phyloP scores from a whole-genome alignment of 2,797 vertebrate genomes.

The Scolopax rusticola region DNA sequence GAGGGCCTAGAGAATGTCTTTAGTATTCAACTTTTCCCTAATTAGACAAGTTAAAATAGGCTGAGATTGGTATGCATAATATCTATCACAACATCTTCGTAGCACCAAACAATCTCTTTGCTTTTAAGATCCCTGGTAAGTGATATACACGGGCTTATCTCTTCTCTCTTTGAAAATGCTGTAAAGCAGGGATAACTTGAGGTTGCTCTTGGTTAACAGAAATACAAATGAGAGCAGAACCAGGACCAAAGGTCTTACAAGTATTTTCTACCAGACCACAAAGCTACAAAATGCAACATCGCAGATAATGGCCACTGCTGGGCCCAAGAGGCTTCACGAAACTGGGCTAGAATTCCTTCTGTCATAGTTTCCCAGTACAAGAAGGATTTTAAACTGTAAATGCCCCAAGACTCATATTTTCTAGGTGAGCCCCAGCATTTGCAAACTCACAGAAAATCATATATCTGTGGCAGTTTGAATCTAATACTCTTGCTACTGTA shows the following conservation, averaged over 20 bases:
- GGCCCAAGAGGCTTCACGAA: background rate
- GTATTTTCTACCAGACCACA: background rate
- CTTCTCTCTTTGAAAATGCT: constrained; percentile 49
- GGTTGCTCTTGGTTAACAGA: background rate
- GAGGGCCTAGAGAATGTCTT: constrained; percentile 17
- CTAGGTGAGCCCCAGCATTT: background rate
- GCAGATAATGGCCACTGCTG: background rate
- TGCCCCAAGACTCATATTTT: background rate
- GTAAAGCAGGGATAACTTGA: constrained; percentile 17
- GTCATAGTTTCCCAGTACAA: background rate
- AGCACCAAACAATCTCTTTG: constrained; percentile 4
- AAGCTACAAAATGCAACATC: background rate
- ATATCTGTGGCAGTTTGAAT: background rate
- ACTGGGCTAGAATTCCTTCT: background rate
- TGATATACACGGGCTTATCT: constrained; percentile 26
- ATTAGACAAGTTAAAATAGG: constrained; percentile 33
- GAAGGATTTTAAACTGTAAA: background rate
- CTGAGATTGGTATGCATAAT: constrained; percentile 32
- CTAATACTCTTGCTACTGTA: background rate
- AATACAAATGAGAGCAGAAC: constrained; percentile 20
- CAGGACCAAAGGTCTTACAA: constrained; percentile 25
- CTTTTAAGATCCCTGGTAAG: constrained; percentile 28
- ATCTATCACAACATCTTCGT: constrained; percentile 41
- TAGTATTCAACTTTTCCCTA: constrained; percentile 26
- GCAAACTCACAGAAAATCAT: background rate